Percentiles rank a stretch among this genome's conserved stretches.
Conservation (phyloP, 2,113 vertebrate species). For the Raja brachyura region DNA sequence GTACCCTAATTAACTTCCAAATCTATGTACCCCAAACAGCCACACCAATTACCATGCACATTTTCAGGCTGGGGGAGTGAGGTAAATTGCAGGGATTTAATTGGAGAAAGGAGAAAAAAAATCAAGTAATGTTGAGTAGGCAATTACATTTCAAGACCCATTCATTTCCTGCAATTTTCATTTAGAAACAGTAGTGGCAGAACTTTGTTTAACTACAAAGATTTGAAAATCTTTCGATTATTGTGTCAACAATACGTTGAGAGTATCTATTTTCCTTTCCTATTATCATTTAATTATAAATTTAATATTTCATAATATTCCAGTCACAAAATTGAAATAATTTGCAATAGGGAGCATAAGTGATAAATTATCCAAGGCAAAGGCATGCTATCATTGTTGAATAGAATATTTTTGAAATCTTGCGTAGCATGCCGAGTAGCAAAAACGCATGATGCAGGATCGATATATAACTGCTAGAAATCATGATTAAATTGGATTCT, state of each 20-base stretch:
- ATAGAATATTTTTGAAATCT: background rate
- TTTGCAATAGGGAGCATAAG: too few relatives aligned
- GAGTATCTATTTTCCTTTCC: background rate
- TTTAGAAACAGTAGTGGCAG: too few relatives aligned
- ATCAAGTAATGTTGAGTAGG: too few relatives aligned
- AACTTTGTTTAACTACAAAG: background rate
- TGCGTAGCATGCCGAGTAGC: background rate
- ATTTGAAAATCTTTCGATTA: background rate
- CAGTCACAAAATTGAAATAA: background rate
- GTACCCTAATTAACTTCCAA: background rate
- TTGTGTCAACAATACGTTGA: background rate
- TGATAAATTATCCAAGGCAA: too few relatives aligned
- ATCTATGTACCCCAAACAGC: background rate
- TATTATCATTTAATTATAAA: background rate
- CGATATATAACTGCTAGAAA: background rate
- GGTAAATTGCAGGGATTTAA: too few relatives aligned
- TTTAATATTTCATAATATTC: background rate
- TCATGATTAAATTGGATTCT: background rate
- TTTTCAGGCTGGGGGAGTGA: too few relatives aligned
- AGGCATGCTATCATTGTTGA: too few relatives aligned
- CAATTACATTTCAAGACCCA: too few relatives aligned
- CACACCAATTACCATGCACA: too few relatives aligned
- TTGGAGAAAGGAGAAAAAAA: too few relatives aligned
- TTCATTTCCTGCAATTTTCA: too few relatives aligned
- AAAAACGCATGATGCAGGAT: background rate